Percentiles rank a stretch among this genome's conserved stretches.
Conservation (phyloP, 2,888 invertebrate species). For the Mythimna impura region DNA sequence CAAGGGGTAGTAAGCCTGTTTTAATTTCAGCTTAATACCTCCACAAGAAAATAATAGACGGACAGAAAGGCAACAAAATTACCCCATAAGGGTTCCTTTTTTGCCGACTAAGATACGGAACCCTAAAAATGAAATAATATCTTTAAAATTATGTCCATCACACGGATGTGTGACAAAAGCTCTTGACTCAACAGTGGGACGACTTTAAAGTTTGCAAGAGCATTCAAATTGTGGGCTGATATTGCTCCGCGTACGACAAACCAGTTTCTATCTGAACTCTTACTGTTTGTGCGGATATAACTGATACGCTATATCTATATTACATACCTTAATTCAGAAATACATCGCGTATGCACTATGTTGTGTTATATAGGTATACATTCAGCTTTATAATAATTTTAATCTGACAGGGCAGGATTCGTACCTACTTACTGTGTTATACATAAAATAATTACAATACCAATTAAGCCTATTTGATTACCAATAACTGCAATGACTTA, state of each 20-base stretch:
- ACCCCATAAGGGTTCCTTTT: no score
- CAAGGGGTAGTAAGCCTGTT: no score
- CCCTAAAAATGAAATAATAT: no score
- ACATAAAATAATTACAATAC: no score
- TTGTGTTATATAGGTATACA: background rate
- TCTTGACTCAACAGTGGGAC: constrained; percentile 25
- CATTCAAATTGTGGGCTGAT: constrained; percentile 45
- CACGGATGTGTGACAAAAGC: constrained; percentile 14
- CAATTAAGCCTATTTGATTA: background rate
- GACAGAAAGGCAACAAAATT: no score
- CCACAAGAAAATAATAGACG: no score
- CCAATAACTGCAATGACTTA: background rate
- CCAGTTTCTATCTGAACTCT: constrained; percentile 46
- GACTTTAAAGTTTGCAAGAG: constrained; percentile 41
- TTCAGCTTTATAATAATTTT: background rate
- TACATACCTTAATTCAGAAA: constrained; percentile 21
- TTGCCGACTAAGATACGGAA: no score
- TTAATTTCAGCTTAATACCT: no score
- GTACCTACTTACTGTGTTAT: no score
- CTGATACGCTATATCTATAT: constrained; percentile 22
- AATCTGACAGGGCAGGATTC: background rate
- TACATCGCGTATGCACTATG: background rate
- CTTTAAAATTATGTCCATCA: background rate
- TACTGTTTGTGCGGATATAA: constrained; percentile 34
- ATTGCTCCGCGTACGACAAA: constrained; percentile 36